Conservation (phyloP, 2,113 vertebrate genomes). For the Dicentrarchus labrax region DNA sequence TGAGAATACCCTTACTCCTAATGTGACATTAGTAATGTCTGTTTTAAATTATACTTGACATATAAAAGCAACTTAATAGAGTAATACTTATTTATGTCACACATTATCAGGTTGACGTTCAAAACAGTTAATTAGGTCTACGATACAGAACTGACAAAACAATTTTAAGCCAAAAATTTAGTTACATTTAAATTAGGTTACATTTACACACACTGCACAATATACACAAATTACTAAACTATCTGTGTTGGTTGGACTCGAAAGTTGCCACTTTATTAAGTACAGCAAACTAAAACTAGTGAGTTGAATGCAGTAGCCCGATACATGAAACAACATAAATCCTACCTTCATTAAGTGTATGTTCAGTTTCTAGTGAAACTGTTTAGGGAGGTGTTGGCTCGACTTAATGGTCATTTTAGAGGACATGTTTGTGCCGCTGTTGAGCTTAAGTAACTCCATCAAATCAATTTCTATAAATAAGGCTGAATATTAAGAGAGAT, state of each 20-base stretch:
- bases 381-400: neutral
- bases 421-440: neutral
- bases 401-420: neutral
- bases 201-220: neutral
- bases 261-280: neutral
- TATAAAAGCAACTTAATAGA: neutral
- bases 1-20: neutral
- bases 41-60: neutral
- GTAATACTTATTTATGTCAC: neutral
- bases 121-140: neutral
- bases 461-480: neutral
- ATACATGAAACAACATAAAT: neutral
- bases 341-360: neutral
- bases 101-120: neutral
- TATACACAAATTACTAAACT: neutral
- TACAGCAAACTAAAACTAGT: neutral
- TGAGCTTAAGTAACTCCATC: neutral
- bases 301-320: no score
- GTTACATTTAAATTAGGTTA: neutral
- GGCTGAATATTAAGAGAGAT: neutral
- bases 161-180: neutral
- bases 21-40: neutral
- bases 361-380: neutral
- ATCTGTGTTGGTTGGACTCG: no score
- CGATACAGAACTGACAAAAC: neutral